Base-by-base conservation (phyloP, 2,797 vertebrate species). In the Malacoraja senta region DNA sequence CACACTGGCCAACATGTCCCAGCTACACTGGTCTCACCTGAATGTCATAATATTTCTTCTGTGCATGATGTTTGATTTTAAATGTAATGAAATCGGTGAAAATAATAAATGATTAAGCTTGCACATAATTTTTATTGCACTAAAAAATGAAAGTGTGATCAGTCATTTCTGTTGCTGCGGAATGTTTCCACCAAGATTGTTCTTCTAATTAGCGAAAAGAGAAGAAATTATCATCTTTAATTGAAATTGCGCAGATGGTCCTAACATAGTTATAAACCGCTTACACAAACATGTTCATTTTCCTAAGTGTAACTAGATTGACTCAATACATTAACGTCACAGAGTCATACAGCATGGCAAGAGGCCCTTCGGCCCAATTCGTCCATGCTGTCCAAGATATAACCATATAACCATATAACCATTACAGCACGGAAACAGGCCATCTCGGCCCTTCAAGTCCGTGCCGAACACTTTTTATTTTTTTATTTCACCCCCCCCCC, bases 191-290 rank as follows among this genome's bases (percentile, higher is more conserved):
- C 35, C 35, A 72, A 72, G 88, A 71, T 91, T 35, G 88, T 26
- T 44, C 19, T 72, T 13, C 88, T 71, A 38, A 91, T 91, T 91
- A 86, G 65, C 35, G n/a, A 72, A 44, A 21, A 17, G 35, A 72
- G 88, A 38, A 63, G n/a, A 63, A 32, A 91, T 32, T 38, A 13
- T 44, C 72, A 91, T 91, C 88, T 91, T 72, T 71, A 71, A 91
- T 21, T 38, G 65, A 24, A 71, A 91, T 71, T 17, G 65, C 38
- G 71, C 19, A 35, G 68, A 71, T 72, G 24, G 32, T 35, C 21
- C n/a, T n/a, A 72, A 32, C 21, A 35, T 26, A 71, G 32, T 71
- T 68, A 9, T 71, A 71, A 71, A 9, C 68, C 68, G 38, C 68
- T 91, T 44, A 72, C 68, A 2, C 35, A 38, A 26, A 53, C 44